phyloP scores from a whole-genome alignment of 1,140 invertebrate species.

The Drosophila bipectinata region DNA sequence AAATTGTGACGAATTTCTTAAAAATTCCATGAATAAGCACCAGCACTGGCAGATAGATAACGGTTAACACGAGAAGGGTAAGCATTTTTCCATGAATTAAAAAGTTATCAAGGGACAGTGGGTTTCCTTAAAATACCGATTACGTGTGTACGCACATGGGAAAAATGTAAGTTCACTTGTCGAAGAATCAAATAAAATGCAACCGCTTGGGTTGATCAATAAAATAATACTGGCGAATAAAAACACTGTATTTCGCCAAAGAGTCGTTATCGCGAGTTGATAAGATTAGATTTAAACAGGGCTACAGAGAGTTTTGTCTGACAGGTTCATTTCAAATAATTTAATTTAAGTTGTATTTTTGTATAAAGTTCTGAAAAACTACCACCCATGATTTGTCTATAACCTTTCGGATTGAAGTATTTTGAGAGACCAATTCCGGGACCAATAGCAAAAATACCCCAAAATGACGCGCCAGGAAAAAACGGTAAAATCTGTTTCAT shows the following conservation, averaged over 20 bases:
- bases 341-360: background rate
- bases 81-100: background rate
- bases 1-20: constrained; percentile 29
- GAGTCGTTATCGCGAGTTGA: constrained; percentile 36
- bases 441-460: too few relatives aligned
- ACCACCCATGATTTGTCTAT: too few relatives aligned
- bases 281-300: constrained; percentile 56
- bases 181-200: constrained; percentile 32
- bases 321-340: background rate
- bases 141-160: constrained; percentile 17
- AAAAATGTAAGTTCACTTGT: background rate
- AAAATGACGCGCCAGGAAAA: too few relatives aligned
- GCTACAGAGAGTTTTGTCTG: constrained; percentile 7
- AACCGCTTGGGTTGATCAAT: constrained; percentile 42
- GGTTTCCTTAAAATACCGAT: background rate
- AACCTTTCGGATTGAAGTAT: too few relatives aligned
- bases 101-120: background rate
- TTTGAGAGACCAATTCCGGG: too few relatives aligned
- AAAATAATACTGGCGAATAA: constrained; percentile 68
- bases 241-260: constrained; percentile 26
- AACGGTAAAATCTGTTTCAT: too few relatives aligned
- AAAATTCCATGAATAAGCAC: constrained; percentile 32
- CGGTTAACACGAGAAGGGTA: background rate
- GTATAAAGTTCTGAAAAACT: too few relatives aligned
- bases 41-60: background rate